Evolutionary conservation across 92 coral and sea anemone species (phyloP).

Genomic region (Porites evermanni): DNA sequence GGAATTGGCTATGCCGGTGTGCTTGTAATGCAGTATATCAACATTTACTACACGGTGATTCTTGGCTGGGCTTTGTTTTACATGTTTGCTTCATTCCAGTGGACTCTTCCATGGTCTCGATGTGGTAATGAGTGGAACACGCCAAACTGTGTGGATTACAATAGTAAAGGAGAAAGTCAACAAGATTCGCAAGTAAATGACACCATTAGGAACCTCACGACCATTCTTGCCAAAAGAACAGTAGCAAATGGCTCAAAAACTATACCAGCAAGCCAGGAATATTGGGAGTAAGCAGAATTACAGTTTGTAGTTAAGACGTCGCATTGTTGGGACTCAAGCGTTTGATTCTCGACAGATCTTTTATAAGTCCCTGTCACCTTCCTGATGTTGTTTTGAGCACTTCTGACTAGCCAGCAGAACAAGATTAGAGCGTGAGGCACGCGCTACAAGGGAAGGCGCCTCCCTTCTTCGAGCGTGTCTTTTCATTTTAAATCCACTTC

Average conservation of each 20-base stretch:
- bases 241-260: conserved; percentile 10
- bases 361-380: too few species aligned
- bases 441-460: too few species aligned
- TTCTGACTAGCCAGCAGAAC: too few species aligned
- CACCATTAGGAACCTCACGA: conserved; percentile 1
- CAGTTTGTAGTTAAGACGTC: too few species aligned
- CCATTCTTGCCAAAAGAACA: conserved; percentile 8
- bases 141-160: conserved; percentile 43
- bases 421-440: too few species aligned
- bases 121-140: conserved; percentile 89
- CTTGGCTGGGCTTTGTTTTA: conserved; percentile 87
- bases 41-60: conserved; percentile 88
- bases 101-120: conserved; percentile 84
- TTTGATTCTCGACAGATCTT: too few species aligned
- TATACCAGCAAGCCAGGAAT: conserved; percentile 79
- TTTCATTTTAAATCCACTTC: too few species aligned
- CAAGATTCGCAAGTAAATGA: background rate
- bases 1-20: conserved; percentile 94
- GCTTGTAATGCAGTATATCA: conserved; percentile 78
- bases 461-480: too few species aligned
- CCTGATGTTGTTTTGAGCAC: too few species aligned
- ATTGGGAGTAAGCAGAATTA: conserved; percentile 80
- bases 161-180: background rate
- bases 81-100: conserved; percentile 87
- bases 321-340: too few species aligned